A percentile compares a stretch with the other conserved stretches of the same genome.
These are phyloP conservation scores for Scleropages formosus DNA, from an alignment of 2,797 vertebrate species.

Conservation along the genomic window DNA sequence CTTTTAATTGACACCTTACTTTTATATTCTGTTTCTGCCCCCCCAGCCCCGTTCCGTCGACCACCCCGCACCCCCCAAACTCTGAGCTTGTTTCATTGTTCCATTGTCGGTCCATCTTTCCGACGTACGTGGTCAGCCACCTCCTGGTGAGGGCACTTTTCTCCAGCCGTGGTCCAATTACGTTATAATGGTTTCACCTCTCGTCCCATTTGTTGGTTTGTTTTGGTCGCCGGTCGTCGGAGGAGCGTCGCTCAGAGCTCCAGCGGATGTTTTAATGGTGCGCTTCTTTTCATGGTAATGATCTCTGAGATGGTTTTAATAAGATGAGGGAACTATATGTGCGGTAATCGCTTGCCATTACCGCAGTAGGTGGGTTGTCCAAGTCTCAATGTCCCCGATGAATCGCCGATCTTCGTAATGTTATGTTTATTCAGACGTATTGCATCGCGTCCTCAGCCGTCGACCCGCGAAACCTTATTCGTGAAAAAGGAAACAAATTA, in stretches of 20 bases:
- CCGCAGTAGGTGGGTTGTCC: not conserved
- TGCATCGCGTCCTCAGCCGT: no score
- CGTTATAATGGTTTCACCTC: not conserved
- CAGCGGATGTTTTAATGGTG: not conserved
- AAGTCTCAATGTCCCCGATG: not conserved
- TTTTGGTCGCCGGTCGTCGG: not conserved
- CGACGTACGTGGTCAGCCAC: not conserved
- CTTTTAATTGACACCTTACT: constrained; percentile 87
- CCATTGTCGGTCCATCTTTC: constrained; percentile 21
- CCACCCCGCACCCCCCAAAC: constrained; percentile 25
- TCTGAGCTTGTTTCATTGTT: constrained; percentile 36
- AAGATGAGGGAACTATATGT: not conserved
- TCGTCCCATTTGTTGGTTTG: not conserved
- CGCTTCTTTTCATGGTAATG: not conserved
- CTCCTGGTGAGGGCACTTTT: not conserved
- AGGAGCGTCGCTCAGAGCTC: not conserved
- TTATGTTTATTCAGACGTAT: not conserved
- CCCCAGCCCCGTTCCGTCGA: constrained; percentile 38
- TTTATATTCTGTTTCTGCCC: constrained; percentile 63
- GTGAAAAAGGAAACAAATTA: not conserved
- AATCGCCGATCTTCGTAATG: not conserved
- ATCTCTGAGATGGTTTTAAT: not conserved
- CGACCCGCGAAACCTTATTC: not conserved
- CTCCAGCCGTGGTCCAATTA: not conserved
- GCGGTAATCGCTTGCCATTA: not conserved